Percentiles rank a stretch among this genome's conserved stretches.
These are phyloP conservation scores for Centropus unirufus DNA, from an alignment of 2,113 vertebrate species.

Conservation along the genomic window DNA sequence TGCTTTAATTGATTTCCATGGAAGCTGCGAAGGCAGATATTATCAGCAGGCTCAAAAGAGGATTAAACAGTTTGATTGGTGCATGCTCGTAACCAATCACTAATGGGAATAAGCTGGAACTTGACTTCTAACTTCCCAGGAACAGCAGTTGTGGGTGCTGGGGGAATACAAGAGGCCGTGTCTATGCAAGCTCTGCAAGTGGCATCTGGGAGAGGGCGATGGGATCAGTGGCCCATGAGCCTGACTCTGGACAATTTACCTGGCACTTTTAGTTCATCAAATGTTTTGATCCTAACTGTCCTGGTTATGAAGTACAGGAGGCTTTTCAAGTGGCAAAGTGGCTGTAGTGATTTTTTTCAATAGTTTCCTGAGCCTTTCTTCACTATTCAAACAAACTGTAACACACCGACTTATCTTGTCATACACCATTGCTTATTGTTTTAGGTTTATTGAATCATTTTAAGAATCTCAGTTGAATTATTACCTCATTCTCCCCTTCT, in stretches of 20 bases:
- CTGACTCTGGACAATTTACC: background rate
- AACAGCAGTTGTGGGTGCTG: no score
- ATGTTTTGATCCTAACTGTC: background rate
- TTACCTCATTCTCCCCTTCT: background rate
- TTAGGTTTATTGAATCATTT: background rate
- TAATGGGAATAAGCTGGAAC: background rate
- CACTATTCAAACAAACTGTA: background rate
- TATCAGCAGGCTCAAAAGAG: background rate
- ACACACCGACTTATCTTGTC: background rate
- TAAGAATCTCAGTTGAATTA: background rate
- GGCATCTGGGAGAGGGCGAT: background rate
- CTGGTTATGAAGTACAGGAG: background rate
- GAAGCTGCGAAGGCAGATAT: background rate
- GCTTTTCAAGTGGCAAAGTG: background rate
- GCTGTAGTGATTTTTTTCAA: background rate
- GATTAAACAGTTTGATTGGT: background rate
- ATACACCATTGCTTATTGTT: constrained; percentile 9
- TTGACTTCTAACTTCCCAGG: background rate
- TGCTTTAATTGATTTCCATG: background rate
- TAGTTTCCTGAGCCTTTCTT: background rate
- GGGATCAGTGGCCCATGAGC: background rate
- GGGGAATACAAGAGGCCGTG: background rate
- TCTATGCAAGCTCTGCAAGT: background rate
- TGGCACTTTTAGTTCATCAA: background rate
- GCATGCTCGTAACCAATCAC: background rate